Conservation (phyloP, 1,140 invertebrate species). For the Ganaspis sp. region DNA sequence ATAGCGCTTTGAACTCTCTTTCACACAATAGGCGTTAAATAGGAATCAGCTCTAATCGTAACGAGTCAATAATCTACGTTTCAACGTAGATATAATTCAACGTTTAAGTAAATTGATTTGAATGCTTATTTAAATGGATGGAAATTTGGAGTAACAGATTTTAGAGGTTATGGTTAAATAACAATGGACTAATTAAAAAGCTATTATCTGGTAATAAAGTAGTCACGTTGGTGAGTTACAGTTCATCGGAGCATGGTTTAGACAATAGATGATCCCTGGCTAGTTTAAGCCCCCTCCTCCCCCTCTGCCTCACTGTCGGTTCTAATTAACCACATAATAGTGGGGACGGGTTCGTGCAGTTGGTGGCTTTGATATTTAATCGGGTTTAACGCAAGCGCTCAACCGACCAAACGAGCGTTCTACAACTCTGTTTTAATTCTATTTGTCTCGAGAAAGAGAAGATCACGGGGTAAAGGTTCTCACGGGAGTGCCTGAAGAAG, state of each 20-base stretch:
- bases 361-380: slow-evolving; percentile 73
- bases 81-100: no score
- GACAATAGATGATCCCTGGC: slow-evolving; percentile 59
- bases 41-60: no score
- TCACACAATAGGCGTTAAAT: no score
- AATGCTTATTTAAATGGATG: neutral
- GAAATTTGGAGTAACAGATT: slow-evolving; percentile 8
- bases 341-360: slow-evolving; percentile 56
- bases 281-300: slow-evolving; percentile 47
- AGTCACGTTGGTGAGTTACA: slow-evolving; percentile 35
- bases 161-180: neutral
- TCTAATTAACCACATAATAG: slow-evolving; percentile 70
- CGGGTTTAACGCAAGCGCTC: slow-evolving; percentile 67
- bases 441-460: slow-evolving; percentile 64
- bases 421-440: slow-evolving; percentile 67
- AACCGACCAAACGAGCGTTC: slow-evolving; percentile 32
- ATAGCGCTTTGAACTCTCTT: no score
- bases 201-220: slow-evolving; percentile 25
- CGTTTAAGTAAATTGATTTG: neutral
- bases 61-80: no score
- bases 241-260: slow-evolving; percentile 38
- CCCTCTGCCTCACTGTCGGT: slow-evolving; percentile 33
- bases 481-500: neutral
- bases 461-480: slow-evolving; percentile 37
- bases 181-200: slow-evolving; percentile 23